Evolutionary conservation across 2,888 invertebrate species (phyloP), one percentile per base, ranked within the genome.

Genomic region (Stenoptilia bipunctidactyla): DNA sequence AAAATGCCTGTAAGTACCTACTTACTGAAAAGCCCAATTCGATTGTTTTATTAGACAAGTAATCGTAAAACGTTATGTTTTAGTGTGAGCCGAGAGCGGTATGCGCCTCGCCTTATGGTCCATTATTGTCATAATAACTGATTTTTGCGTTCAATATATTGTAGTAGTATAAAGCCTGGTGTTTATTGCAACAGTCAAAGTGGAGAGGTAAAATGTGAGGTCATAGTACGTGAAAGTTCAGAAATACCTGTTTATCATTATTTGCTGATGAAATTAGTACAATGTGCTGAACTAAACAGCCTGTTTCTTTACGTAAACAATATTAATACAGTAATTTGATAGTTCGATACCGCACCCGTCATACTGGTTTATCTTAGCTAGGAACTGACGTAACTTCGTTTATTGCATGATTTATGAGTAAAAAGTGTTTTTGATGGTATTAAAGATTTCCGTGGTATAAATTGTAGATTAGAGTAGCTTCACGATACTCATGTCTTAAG

Each of bases 41-140:
- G 61, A 68, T 74, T 68, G 62, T 76, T 76, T 74, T 76, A 77
- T 72, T 74, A 69, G 66, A 65, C 70, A 72, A 62, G 63, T 44
- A 47, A 45, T 57, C 65, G 57, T 79, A 77, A 79, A 79, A 45
- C 57, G 47, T 47, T 55, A 52, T 44, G 51, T 61, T 72, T 74
- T 68, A 66, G 52, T 60, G 56, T 58, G 51, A 43, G 46, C 49
- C 41, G 45, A 50, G 49, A 46, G 48, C 47, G 45, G 44, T 45
- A 45, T 45, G 47, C 48, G 47, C 45, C 37, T 49, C 52, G 49
- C 51, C 55, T 55, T 53, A 53, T 52, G 45, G 51, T 43, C 52
- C 46, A 48, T 58, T 52, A 60, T 61, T 54, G 57, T 59, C 60
- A 56, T 64, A 66, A 66, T 53, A 67, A 62, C 54, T 59, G 58